phyloP scores from a whole-genome alignment of 2,888 invertebrate genomes.

The Tenthredo distinguenda region DNA sequence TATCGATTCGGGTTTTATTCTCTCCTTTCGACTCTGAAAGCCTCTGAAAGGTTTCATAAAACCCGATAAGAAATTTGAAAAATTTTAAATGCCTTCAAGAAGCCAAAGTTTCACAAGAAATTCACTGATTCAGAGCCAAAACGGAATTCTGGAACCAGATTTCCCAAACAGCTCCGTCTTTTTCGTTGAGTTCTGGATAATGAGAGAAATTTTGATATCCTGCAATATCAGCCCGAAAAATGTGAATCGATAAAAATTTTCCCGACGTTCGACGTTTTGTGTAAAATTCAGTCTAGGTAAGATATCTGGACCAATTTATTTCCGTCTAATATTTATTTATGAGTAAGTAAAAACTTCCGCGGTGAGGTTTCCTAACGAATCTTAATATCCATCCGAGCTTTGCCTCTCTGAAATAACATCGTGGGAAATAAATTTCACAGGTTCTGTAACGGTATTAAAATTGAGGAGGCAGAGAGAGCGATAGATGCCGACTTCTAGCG shows the following conservation, averaged over 20 bases:
- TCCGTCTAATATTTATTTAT: neutral
- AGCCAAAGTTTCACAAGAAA: neutral
- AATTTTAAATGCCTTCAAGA: neutral
- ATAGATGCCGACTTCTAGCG: neutral
- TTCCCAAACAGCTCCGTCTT: neutral
- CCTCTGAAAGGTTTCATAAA: neutral
- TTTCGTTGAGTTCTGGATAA: too few species aligned
- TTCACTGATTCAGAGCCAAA: neutral
- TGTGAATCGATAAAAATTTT: neutral
- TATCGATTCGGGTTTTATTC: neutral
- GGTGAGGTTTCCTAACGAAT: neutral
- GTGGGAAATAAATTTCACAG: neutral
- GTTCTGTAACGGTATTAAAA: neutral
- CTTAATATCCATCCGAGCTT: neutral
- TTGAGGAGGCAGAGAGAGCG: neutral
- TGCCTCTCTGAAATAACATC: neutral
- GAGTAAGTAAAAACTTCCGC: neutral
- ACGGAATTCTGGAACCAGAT: neutral
- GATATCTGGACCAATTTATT: constrained; percentile 11
- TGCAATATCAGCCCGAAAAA: too few species aligned
- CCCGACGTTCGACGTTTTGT: neutral
- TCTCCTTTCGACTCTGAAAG: neutral
- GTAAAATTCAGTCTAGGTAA: neutral
- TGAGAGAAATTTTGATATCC: too few species aligned
- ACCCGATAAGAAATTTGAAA: neutral